phyloP scores from a whole-genome alignment of 2,888 invertebrate genomes.

The Terebella lapidaria region DNA sequence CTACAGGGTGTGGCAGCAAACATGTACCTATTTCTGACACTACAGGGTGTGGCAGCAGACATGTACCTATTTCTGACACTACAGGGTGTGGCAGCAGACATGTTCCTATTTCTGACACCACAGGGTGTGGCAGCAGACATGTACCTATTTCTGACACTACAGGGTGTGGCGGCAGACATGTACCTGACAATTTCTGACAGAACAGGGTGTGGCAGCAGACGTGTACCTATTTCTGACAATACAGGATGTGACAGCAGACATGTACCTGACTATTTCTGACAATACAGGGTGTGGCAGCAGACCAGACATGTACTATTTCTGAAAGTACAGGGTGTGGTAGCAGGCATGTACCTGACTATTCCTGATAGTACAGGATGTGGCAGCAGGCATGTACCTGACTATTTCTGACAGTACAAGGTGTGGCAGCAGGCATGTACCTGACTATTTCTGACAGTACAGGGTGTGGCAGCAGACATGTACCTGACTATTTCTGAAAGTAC shows the following conservation, averaged over 20 bases:
- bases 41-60: conserved; percentile 66
- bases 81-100: conserved; percentile 66
- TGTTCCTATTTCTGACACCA: too few species aligned
- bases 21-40: conserved; percentile 68
- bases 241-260: conserved; percentile 66
- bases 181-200: conserved; percentile 95
- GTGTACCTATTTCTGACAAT: conserved; percentile 68
- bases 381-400: conserved; percentile 68
- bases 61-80: conserved; percentile 73
- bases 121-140: too few species aligned
- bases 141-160: conserved; percentile 73
- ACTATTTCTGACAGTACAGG: conserved; percentile 73
- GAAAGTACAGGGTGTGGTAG: too few species aligned
- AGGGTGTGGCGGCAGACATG: conserved; percentile 66
- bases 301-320: conserved; percentile 86
- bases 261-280: conserved; percentile 75
- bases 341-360: conserved; percentile 64
- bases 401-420: conserved; percentile 71
- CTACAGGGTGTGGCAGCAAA: too few species aligned
- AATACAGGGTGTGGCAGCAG: conserved; percentile 69
- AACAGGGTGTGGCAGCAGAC: conserved; percentile 93
- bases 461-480: conserved; percentile 69
- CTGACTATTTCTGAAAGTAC: conserved; percentile 73
- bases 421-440: conserved; percentile 68
- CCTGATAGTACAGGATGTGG: conserved; percentile 72